phyloP scores from a whole-genome alignment of 1,140 invertebrate species.

The Apocrypta bakeri region DNA sequence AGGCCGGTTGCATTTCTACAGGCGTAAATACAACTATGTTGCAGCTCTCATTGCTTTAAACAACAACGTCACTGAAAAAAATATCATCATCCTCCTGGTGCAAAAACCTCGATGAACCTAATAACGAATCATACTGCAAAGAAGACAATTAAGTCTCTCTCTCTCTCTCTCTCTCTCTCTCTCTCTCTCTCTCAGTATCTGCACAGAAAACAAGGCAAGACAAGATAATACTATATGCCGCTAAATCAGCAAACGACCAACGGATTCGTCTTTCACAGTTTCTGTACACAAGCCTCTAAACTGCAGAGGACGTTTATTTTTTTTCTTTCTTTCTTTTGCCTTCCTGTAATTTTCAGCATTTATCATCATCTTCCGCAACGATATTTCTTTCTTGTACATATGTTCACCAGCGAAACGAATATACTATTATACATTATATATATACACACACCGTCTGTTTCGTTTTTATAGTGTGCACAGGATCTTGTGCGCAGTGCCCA shows the following conservation, averaged over 20 bases:
- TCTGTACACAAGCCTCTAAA: background rate
- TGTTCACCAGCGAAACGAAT: too few relatives aligned
- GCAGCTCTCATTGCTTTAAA: background rate
- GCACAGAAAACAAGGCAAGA: too few relatives aligned
- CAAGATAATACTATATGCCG: too few relatives aligned
- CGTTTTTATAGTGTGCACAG: background rate
- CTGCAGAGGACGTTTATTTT: constrained; percentile 7
- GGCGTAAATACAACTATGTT: background rate
- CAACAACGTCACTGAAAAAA: background rate
- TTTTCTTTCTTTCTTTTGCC: constrained; percentile 6
- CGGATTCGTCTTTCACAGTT: constrained; percentile 33
- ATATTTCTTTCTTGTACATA: background rate
- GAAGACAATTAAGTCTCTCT: background rate
- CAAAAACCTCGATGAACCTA: background rate
- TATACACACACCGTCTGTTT: constrained; percentile 22
- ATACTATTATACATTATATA: too few relatives aligned
- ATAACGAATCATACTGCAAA: background rate
- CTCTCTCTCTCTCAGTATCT: too few relatives aligned
- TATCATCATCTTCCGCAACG: constrained; percentile 29
- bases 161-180: background rate
- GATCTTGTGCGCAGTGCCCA: background rate
- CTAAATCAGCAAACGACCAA: too few relatives aligned
- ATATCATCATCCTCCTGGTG: too few relatives aligned
- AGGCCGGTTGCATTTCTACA: background rate
- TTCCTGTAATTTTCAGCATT: constrained; percentile 41